phyloP scores from a whole-genome alignment of 2,797 vertebrate genomes.

The Lacerta viridis region DNA sequence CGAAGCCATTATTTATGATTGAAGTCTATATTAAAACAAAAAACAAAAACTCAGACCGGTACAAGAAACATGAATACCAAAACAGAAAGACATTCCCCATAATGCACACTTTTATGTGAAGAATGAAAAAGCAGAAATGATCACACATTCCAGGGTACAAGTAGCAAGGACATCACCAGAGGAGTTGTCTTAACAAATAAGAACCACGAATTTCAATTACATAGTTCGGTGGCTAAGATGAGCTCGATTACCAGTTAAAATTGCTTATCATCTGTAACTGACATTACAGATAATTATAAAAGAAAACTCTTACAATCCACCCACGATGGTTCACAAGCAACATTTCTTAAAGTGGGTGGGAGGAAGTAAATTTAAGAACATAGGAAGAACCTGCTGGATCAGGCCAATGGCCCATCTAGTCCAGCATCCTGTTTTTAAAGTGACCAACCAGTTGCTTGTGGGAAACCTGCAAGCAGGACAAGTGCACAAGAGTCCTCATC shows the following conservation, averaged over 20 bases:
- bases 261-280: conserved; percentile 28
- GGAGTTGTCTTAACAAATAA: conserved; percentile 33
- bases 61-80: neutral
- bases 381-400: too few relatives aligned
- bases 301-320: neutral
- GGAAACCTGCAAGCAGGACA: too few relatives aligned
- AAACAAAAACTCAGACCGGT: rapidly evolving
- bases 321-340: neutral
- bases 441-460: too few relatives aligned
- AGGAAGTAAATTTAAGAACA: neutral
- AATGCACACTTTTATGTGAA: neutral
- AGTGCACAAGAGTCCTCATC: too few relatives aligned
- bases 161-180: neutral
- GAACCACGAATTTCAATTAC: conserved; percentile 24
- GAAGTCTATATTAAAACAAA: neutral
- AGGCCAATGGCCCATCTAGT: too few relatives aligned
- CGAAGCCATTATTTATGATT: neutral
- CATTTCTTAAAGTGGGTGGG: neutral
- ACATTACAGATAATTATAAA: neutral
- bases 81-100: neutral
- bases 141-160: neutral
- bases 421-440: too few relatives aligned
- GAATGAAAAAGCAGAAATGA: neutral
- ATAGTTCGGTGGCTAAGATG: conserved; percentile 39
- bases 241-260: conserved; percentile 41